Base-by-base conservation (phyloP, 2,113 vertebrate species). In the Halichoerus grypus region DNA sequence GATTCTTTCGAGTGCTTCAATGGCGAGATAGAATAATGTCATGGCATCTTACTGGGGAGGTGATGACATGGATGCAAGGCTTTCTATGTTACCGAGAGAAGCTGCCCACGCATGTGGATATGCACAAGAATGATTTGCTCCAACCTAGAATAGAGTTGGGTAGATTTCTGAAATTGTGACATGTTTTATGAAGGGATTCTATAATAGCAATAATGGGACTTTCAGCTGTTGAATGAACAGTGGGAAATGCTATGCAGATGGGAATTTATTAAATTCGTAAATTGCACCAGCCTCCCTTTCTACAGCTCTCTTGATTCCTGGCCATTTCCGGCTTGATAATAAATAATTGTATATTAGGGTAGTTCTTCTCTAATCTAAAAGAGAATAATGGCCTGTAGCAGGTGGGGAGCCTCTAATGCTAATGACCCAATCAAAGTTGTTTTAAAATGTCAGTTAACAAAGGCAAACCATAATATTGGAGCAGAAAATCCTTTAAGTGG, bases 381-480 rank as follows among this genome's bases (percentile, higher is more conserved):
- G 15, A 53, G 55, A 85, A 61, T 85, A 72, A 91, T 84, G 71
- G 55, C 77, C 33, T 80, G 88, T 19, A 55, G 82, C 55, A 51
- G 63, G 36, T 63, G 36, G 53, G 36, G 39, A 74, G 74, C 46
- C 42, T 46, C 49, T 94, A 77, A 95, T 33, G 24, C 49, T 86
- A 95, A 95, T 95, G 46, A 67, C 55, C 33, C 26, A 63, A 63
- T 79, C 77, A 92, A n/a, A 89, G 72, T 94, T 83, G 53, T 79
- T 94, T 92, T 71, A 80, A 94, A 95, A 92, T 94, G 77, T 85
- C 77, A 94, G 77, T 92, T 80, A 80, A 94, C 65, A 85, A 89
- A 95, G 15, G 53, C 84, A 95, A 97, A 49, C 22, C 4, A 10
- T 71, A 91, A 94, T 55, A 76, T 42, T 72, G 33, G 36, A 91